Percentiles rank a stretch among this genome's conserved stretches.
Conservation (phyloP, 2,797 vertebrate species). For the Peromyscus attwateri region DNA sequence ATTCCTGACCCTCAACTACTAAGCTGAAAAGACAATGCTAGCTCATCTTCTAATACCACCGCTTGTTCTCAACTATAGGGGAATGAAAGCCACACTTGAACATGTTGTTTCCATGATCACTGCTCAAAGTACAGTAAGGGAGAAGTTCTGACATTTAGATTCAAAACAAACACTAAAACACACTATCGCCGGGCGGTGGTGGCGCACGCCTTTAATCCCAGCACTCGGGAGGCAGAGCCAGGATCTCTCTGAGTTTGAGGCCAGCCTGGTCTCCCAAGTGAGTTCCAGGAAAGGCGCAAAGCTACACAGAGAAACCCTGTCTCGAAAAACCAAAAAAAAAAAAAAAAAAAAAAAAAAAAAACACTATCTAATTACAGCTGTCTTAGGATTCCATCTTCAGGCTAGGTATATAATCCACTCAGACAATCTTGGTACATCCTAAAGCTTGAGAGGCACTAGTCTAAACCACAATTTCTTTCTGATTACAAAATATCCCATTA, state of each 20-base stretch:
- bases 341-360: too few species aligned
- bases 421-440: background rate
- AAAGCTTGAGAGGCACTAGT: background rate
- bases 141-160: background rate
- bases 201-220: too few species aligned
- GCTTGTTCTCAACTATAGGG: background rate
- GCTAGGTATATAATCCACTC: background rate
- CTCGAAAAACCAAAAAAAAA: too few species aligned
- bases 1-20: background rate
- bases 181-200: too few species aligned
- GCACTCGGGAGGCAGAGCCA: too few species aligned
- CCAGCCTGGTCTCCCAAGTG: too few species aligned
- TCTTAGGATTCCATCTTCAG: background rate
- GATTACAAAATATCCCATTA: slow-evolving; percentile 12
- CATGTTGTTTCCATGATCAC: background rate
- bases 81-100: too few species aligned
- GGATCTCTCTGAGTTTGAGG: too few species aligned
- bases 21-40: background rate
- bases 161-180: background rate
- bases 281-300: too few species aligned
- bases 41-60: background rate
- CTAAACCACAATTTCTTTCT: background rate
- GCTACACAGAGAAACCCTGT: too few species aligned
- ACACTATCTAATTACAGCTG: background rate
- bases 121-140: background rate